Evolutionary conservation across 1,140 invertebrate genomes (phyloP), one percentile per base, ranked within the genome.

Genomic region (Zophobas morio): DNA sequence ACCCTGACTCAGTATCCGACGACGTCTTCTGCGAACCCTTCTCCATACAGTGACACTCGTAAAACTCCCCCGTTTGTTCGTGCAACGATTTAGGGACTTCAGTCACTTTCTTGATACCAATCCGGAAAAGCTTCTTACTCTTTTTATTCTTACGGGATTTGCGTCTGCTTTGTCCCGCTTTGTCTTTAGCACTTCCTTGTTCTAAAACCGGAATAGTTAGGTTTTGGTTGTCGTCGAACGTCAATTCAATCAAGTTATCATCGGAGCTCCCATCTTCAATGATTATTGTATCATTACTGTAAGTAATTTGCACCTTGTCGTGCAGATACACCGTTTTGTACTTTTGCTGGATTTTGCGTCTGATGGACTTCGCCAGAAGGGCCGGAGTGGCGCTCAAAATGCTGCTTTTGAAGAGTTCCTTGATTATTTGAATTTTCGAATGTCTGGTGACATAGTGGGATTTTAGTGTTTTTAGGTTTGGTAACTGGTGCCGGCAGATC

Each of bases 381-480:
- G 2, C 20, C 32, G 60, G 60, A 4, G 60, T 66, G 1, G 33
- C 35, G 39, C 42, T 66, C 32, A 40, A 20, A 32, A 66, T 32
- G 39, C 60, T 66, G 33, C 40, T 53, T 54, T 73, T 53, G 8
- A 73, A n/a, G 40, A 73, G 37, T 20, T 73, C 33, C 33, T 20
- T 42, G 4, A 73, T 1, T 1, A 73, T 73, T 73, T 73, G 71
- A 54, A 73, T 54, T 73, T 73, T 73, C 42, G 71, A 40, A 54
- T 73, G 71, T 32, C 36, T 35, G 36, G 34, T 39, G 3, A 36
- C 0, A 35, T 54, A 73, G 39, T 73, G 71, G 47, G 47, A 53
- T 6, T 53, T 53, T 73, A 73, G 49, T 33, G 34, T 54, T 73
- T 73, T 73, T 35, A 73, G 37, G 20, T 49, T 54, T 73, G 54